Base-by-base conservation (phyloP, 2,797 vertebrate species). In the Chanos chanos region DNA sequence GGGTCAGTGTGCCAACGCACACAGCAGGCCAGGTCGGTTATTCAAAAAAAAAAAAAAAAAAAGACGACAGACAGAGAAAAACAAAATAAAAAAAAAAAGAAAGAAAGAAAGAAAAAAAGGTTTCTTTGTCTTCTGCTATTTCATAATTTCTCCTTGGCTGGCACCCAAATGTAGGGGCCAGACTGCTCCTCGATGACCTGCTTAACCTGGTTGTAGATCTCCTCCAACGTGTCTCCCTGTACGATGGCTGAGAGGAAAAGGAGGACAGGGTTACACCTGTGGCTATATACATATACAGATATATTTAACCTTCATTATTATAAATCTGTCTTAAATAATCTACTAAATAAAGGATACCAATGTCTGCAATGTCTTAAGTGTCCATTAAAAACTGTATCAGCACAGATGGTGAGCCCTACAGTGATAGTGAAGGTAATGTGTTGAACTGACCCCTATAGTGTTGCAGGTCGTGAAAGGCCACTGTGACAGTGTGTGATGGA, bases 181-280 rank as follows among this genome's bases (percentile, higher is more conserved):
- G 96, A 97, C 80, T 97, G 95, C 77, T 98, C 95, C 76, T 98
- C 94, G 58, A 98, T 95, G 76, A 97, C 91, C 75, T 92, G 93
- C 81, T 98, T 99, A 76, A 96, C 95, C 73, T 94, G 94, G 64
- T 91, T 91, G 85, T 98, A 96, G 73, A 97, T 92, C 75, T 98
- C 96, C 79, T 98, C 96, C 77, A 99, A 80, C 16, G 93, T 89
- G 56, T 92, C 91, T 43, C 96, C 96, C 70, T 97, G 94, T 53
- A 98, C 92, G 69, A 97, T 90, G 68, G 90, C 96, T 99, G 87
- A 33, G 75, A 81, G 60, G 39, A 18, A 70, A 10, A 58, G 1
- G 40, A 10, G 7, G 9, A 16, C 4, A 8, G 7, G n/a, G n/a
- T n/a, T n/a, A n/a, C n/a, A n/a, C n/a, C n/a, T n/a, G n/a, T n/a